phyloP scores from a whole-genome alignment of 2,797 vertebrate genomes.

The Anabas testudineus region DNA sequence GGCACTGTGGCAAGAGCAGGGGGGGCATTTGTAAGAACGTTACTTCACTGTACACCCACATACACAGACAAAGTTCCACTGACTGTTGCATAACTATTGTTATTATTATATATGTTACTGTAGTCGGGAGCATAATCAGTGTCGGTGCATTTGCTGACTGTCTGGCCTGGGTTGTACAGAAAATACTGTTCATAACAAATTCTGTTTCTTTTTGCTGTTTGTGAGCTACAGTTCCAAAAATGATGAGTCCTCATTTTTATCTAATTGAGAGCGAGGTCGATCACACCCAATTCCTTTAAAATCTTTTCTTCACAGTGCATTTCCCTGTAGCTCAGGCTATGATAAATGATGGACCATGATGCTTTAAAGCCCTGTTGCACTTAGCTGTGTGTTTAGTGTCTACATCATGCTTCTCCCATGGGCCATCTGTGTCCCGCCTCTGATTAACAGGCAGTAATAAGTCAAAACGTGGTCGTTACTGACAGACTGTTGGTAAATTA shows the following conservation, averaged over 20 bases:
- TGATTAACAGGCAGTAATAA: slow-evolving; percentile 74
- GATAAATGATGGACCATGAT: slow-evolving; percentile 69
- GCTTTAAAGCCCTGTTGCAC: slow-evolving; percentile 68
- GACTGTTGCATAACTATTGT: no score
- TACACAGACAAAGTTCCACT: slow-evolving; percentile 12
- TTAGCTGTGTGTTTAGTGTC: slow-evolving; percentile 73
- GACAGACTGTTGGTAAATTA: slow-evolving; percentile 45
- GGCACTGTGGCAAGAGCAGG: slow-evolving; percentile 71
- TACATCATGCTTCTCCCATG: slow-evolving; percentile 56
- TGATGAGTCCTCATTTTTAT: slow-evolving; percentile 48
- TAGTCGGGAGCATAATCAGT: not conserved
- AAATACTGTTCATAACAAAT: slow-evolving; percentile 12
- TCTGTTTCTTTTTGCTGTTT: slow-evolving; percentile 18
- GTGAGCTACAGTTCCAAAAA: slow-evolving; percentile 23
- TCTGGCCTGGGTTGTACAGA: not conserved
- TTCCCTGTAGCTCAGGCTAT: slow-evolving; percentile 49
- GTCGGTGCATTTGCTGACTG: not conserved
- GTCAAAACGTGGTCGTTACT: slow-evolving; percentile 44
- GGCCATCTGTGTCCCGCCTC: slow-evolving; percentile 69
- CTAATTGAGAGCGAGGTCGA: slow-evolving; percentile 47
- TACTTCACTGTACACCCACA: slow-evolving; percentile 28
- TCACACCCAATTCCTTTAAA: slow-evolving; percentile 57
- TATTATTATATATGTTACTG: no score
- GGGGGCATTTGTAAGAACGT: slow-evolving; percentile 49
- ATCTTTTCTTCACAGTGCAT: slow-evolving; percentile 49